A percentile compares a stretch with the other conserved stretches of the same genome.
These are phyloP conservation scores for Pediacus dermestoides DNA, from an alignment of 2,888 invertebrate species.

Conservation along the genomic window DNA sequence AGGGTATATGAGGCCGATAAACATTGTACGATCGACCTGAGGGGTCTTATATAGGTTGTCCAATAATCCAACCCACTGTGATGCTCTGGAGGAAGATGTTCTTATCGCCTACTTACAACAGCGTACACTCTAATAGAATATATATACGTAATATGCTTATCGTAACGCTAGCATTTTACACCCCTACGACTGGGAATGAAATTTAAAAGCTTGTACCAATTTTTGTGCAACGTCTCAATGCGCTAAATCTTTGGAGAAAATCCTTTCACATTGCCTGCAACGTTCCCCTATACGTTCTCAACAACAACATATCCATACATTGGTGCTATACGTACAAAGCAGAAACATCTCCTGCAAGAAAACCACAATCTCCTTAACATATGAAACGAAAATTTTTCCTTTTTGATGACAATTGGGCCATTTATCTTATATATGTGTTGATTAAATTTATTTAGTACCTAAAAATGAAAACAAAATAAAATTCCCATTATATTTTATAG, in stretches of 20 bases:
- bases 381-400: too few relatives aligned
- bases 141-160: constrained; percentile 26
- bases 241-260: not conserved
- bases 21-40: constrained; percentile 24
- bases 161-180: constrained; percentile 14
- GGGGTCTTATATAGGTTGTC: constrained; percentile 19
- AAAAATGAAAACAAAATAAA: too few relatives aligned
- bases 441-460: too few relatives aligned
- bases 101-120: constrained; percentile 21
- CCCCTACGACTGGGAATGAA: constrained; percentile 3
- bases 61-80: constrained; percentile 20
- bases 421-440: too few relatives aligned
- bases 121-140: constrained; percentile 21
- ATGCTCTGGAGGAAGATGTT: constrained; percentile 13
- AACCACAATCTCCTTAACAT: too few relatives aligned
- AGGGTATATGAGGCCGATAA: constrained; percentile 23
- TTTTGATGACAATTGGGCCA: too few relatives aligned
- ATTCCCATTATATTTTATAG: too few relatives aligned
- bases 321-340: too few relatives aligned
- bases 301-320: too few relatives aligned
- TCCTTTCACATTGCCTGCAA: too few relatives aligned
- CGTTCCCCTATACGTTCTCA: too few relatives aligned
- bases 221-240: not conserved
- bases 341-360: too few relatives aligned
- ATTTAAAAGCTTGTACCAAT: not conserved